Evolutionary conservation across 2,797 vertebrate genomes (phyloP).

Genomic region (Sebastes melanostomus): DNA sequence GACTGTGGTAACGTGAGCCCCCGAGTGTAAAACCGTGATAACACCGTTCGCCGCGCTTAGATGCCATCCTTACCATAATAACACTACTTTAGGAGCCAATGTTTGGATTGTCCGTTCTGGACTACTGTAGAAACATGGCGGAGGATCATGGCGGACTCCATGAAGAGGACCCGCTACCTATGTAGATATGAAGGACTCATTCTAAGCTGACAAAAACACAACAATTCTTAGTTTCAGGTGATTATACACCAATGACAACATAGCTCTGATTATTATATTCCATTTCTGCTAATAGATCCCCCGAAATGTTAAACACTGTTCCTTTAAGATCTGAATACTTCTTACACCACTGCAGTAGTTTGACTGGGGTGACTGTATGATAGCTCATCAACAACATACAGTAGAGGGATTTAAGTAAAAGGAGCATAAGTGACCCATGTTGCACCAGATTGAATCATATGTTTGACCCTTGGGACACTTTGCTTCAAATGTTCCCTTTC

Average conservation of each 20-base stretch:
- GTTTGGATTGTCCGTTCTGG: too few species aligned
- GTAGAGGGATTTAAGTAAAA: not conserved
- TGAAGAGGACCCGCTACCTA: too few species aligned
- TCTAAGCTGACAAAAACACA: too few species aligned
- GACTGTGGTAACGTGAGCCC: too few species aligned
- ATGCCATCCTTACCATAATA: not conserved
- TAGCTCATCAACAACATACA: not conserved
- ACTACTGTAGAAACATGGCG: too few species aligned
- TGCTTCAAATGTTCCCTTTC: not conserved
- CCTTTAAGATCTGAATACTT: not conserved
- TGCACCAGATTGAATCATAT: not conserved
- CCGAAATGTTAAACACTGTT: not conserved
- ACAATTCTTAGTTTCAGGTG: too few species aligned
- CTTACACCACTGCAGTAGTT: not conserved
- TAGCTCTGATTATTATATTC: too few species aligned
- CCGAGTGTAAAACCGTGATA: too few species aligned
- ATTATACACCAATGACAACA: too few species aligned
- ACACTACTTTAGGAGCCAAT: not conserved
- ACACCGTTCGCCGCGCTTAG: not conserved
- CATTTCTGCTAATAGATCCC: too few species aligned
- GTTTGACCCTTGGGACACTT: constrained; percentile 5
- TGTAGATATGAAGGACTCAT: too few species aligned
- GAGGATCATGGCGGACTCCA: too few species aligned
- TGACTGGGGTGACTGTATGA: not conserved
- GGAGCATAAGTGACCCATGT: not conserved